Conservation (phyloP, 2,113 vertebrate species). For the rabbit (Oryctolagus cuniculus) region DNA sequence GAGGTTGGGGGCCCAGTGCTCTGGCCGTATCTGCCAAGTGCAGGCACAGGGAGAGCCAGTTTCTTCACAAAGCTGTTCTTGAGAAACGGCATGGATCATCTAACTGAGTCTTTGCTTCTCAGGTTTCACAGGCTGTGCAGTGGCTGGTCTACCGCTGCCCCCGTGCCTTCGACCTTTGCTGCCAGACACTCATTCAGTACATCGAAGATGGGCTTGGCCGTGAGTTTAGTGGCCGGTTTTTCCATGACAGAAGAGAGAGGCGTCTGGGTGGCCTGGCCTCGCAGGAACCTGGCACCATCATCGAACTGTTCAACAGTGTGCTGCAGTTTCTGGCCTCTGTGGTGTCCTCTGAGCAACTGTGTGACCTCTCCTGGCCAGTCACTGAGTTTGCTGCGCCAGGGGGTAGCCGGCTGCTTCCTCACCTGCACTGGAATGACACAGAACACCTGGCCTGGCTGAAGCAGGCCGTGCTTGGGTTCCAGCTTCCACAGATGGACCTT, state of each 20-base stretch:
- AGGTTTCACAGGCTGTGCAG: constrained; percentile 91
- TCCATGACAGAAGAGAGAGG: constrained; percentile 89
- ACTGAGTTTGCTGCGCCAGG: constrained; percentile 90
- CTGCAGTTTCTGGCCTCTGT: constrained; percentile 90
- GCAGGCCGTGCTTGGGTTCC: constrained; percentile 92
- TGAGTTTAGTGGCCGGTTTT: constrained; percentile 92
- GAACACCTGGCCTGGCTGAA: constrained; percentile 93
- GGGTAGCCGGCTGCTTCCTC: constrained; percentile 90
- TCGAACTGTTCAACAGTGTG: constrained; percentile 93
- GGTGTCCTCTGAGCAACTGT: constrained; percentile 90
- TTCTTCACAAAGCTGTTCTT: neutral
- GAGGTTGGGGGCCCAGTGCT: neutral
- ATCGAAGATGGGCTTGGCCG: constrained; percentile 90
- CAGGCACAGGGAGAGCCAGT: neutral
- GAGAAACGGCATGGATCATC: neutral
- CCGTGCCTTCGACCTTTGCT: constrained; percentile 87
- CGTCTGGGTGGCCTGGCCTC: constrained; percentile 84
- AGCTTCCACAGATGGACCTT: constrained; percentile 92
- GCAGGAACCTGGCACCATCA: constrained; percentile 90
- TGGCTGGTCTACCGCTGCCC: constrained; percentile 93
- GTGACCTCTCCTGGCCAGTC: constrained; percentile 94
- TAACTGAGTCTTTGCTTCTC: neutral
- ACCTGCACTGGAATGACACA: constrained; percentile 92
- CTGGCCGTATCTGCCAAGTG: fast-evolving
- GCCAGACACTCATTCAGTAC: constrained; percentile 92